Evolutionary conservation across 2,888 invertebrate genomes (phyloP).

Genomic region (Bruchidius siliquastri): DNA sequence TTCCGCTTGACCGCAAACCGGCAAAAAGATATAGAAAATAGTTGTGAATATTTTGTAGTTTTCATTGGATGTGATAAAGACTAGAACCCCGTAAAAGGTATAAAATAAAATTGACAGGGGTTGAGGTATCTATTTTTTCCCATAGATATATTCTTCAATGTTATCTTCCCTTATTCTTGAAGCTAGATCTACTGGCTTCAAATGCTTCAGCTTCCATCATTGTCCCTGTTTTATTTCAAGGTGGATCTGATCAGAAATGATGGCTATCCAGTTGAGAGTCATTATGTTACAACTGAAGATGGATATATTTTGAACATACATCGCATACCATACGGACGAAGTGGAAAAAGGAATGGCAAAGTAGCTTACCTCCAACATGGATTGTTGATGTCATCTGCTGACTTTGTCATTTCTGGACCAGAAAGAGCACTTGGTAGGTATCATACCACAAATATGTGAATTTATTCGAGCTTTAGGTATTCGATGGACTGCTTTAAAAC

Average conservation of each 20-base stretch:
- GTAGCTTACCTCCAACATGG: slow-evolving; percentile 51
- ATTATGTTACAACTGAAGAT: slow-evolving; percentile 48
- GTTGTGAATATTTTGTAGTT: too few species aligned
- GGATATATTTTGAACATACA: slow-evolving; percentile 50
- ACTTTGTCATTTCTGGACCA: slow-evolving; percentile 52
- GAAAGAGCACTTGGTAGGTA: slow-evolving; percentile 40
- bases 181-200: too few species aligned
- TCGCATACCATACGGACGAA: slow-evolving; percentile 42
- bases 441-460: slow-evolving; percentile 26
- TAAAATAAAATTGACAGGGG: too few species aligned
- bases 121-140: too few species aligned
- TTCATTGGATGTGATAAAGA: too few species aligned
- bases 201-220: too few species aligned
- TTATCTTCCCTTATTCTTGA: too few species aligned
- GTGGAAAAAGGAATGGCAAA: slow-evolving; percentile 37
- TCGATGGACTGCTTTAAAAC: too few species aligned
- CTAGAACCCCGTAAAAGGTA: too few species aligned
- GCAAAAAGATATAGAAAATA: too few species aligned
- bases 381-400: slow-evolving; percentile 49
- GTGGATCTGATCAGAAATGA: slow-evolving; percentile 40
- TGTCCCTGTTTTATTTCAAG: neutral
- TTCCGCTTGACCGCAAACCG: too few species aligned
- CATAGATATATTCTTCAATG: neutral
- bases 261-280: slow-evolving; percentile 44
- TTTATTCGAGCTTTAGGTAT: neutral